These are phyloP conservation scores for Orius insidiosus DNA, from an alignment of 1,140 invertebrate genomes.

Conservation along the genomic window DNA sequence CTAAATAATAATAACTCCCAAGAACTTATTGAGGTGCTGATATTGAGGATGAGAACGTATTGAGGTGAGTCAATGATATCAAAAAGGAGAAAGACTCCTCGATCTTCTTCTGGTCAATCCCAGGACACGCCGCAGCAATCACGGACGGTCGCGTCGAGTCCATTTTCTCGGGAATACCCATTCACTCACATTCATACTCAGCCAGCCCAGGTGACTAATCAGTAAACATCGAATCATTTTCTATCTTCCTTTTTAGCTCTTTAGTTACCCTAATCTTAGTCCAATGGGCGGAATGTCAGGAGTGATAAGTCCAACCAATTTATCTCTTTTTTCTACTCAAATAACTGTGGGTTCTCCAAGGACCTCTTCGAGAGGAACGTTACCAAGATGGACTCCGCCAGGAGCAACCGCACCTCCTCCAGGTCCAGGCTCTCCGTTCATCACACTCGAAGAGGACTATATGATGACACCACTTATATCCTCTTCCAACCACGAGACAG, in stretches of 20 bases:
- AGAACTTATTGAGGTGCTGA: too few relatives aligned
- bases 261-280: slow-evolving; percentile 69
- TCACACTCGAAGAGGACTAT: slow-evolving; percentile 83
- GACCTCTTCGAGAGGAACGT: slow-evolving; percentile 46
- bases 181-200: slow-evolving; percentile 84
- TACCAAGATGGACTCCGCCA: slow-evolving; percentile 57
- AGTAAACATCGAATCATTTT: slow-evolving; percentile 1
- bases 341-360: slow-evolving; percentile 25
- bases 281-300: slow-evolving; percentile 57
- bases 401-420: slow-evolving; percentile 16
- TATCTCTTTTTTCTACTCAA: slow-evolving; percentile 74
- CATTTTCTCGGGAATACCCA: slow-evolving; percentile 46
- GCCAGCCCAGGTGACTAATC: slow-evolving; percentile 56
- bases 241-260: slow-evolving; percentile 46
- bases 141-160: slow-evolving; percentile 32
- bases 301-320: slow-evolving; percentile 76
- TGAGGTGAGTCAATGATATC: too few relatives aligned
- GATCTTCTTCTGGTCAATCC: slow-evolving; percentile 25
- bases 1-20: too few relatives aligned
- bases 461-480: slow-evolving; percentile 62
- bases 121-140: slow-evolving; percentile 21
- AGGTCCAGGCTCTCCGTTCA: slow-evolving; percentile 42
- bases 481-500: slow-evolving; percentile 21
- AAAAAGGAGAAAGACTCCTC: too few relatives aligned
- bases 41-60: too few relatives aligned